A percentile compares a stretch with the other conserved stretches of the same genome.
Conservation (phyloP, 2,113 vertebrate species). For the Ia io region DNA sequence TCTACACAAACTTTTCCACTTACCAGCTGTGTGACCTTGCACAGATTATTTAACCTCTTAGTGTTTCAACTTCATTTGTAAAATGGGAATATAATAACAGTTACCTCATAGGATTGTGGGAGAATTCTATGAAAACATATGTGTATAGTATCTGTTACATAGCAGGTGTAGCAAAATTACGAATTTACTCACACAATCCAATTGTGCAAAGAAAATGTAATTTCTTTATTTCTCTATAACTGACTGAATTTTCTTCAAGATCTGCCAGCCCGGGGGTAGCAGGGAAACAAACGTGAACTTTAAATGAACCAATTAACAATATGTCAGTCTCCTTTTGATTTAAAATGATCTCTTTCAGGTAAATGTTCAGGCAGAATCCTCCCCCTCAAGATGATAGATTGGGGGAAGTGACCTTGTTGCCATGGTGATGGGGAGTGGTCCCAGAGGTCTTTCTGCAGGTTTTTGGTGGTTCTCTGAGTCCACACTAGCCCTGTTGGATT, state of each 20-base stretch:
- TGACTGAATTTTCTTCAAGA: slow-evolving; percentile 68
- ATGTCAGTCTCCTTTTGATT: slow-evolving; percentile 65
- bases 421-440: neutral
- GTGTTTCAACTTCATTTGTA: slow-evolving; percentile 66
- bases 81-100: slow-evolving; percentile 68
- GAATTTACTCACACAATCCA: slow-evolving; percentile 67
- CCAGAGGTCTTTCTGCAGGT: neutral
- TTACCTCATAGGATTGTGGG: slow-evolving; percentile 44
- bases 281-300: slow-evolving; percentile 69
- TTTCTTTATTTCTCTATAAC: slow-evolving; percentile 72
- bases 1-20: slow-evolving; percentile 22
- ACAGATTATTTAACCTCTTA: slow-evolving; percentile 65
- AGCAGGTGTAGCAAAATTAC: slow-evolving; percentile 69
- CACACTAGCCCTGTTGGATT: neutral
- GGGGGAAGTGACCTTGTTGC: neutral
- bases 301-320: slow-evolving; percentile 74
- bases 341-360: slow-evolving; percentile 59
- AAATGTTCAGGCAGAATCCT: slow-evolving; percentile 35
- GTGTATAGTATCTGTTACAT: slow-evolving; percentile 61
- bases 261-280: slow-evolving; percentile 60
- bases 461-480: neutral
- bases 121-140: slow-evolving; percentile 65
- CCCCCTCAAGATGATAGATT: neutral
- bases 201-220: slow-evolving; percentile 64
- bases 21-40: slow-evolving; percentile 59